Evolutionary conservation across 2,888 invertebrate species (phyloP), one percentile per base, ranked within the genome.

Genomic region (Cryptophagus acutangulus): DNA sequence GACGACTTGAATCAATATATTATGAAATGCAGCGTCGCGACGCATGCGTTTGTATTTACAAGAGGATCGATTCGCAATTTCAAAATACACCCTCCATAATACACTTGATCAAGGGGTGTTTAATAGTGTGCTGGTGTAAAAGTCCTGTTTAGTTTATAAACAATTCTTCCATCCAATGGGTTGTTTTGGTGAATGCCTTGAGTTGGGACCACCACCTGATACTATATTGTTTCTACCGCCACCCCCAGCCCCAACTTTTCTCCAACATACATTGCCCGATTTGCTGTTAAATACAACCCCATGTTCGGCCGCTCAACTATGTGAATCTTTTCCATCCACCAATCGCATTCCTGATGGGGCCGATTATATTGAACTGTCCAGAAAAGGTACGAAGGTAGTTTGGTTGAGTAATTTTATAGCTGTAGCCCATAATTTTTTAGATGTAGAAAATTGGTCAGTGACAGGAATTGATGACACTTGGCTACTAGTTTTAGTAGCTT

Each of bases 211-310:
- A 1, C 90, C 90, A 0, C 90, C 90, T 1, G 86, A 89, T 68
- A 81, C 78, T 43, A 88, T 89, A 51, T 72, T 88, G 37, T 82
- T 81, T 57, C 81, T 90, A 74, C 90, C 90, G 4, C 90, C 90
- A 28, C 90, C 90, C 0, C 90, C 89, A 1, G 73, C 87, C 51
- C 89, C 89, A 2, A 76, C 82, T 1, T 88, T 87, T 69, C 72
- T 90, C 38, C 74, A 76, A 49, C 71, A 72, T 36, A 60, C 65
- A 38, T 49, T 73, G 41, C 69, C 73, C 5, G 64, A 66, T 48
- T 51, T 65, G 15, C 50, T 62, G 18, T 49, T 63, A 62, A 72
- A 77, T 46, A 77, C 79, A 10, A 79, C 81, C 24, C 79, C 82
- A 0, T 82, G 83, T 60, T 74, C 79, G 36, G 79, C 81, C 2